Base-by-base conservation (phyloP, 2,888 invertebrate species). In the Melanophora roralis region DNA sequence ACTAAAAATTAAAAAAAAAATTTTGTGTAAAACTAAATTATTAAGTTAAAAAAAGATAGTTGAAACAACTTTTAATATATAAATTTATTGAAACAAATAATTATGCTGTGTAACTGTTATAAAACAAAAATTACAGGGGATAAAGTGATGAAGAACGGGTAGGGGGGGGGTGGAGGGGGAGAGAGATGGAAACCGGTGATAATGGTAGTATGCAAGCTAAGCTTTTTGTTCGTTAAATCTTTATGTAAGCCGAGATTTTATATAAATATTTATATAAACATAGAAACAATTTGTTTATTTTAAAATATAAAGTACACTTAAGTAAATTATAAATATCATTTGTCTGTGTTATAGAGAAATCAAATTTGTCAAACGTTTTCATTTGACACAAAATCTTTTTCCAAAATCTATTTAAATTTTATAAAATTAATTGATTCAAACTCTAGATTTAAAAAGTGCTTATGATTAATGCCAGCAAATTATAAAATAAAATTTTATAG, bases 191-290 rank as follows among this genome's bases (percentile, higher is more conserved):
- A 62, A 53, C n/a, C n/a, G n/a, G n/a, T n/a, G n/a, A n/a, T n/a
- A n/a, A n/a, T n/a, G n/a, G n/a, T n/a, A n/a, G n/a, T n/a, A 69
- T 11, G 64, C 64, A 78, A 74, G 59, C 59, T 74, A 45, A 69
- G 74, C 69, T 74, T 78, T 72, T 74, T n/a, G n/a, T n/a, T n/a
- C n/a, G n/a, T n/a, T n/a, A 49, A 40, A 11, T 32, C 16, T 65
- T 38, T 49, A 62, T 27, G 27, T 27, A 27, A 5, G 27, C 27
- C 3, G 27, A 6, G 6, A 5, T 27, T 27, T 27, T 27, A 34
- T 68, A 36, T 62, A 51, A 55, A 72, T 55, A 47, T 60, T n/a
- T n/a, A n/a, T n/a, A n/a, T n/a, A n/a, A n/a, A n/a, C n/a, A n/a
- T n/a, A n/a, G n/a, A n/a, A n/a, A n/a, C n/a, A n/a, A n/a, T n/a